phyloP scores from a whole-genome alignment of 2,113 vertebrate genomes.

The Macroglossus sobrinus region DNA sequence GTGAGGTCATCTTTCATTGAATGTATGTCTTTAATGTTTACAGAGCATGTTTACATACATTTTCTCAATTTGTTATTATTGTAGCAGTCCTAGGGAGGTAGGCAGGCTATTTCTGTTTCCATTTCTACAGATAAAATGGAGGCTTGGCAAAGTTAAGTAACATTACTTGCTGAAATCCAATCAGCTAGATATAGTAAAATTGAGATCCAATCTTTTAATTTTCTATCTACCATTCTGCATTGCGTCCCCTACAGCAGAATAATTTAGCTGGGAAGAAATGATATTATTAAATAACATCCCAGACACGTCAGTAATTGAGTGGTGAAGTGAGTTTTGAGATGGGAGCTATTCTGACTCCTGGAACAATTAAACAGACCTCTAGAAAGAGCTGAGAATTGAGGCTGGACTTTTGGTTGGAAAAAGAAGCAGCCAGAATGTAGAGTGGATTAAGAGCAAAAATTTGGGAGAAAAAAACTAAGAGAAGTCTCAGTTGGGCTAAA shows the following conservation, averaged over 20 bases:
- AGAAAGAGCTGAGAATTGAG: not conserved
- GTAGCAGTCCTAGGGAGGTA: not conserved
- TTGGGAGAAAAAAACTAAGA: not conserved
- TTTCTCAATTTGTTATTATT: slow-evolving; percentile 9
- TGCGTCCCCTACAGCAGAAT: not conserved
- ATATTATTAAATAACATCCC: not conserved
- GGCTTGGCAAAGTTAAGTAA: not conserved
- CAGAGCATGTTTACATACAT: not conserved
- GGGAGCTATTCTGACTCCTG: not conserved
- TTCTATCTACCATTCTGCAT: not conserved
- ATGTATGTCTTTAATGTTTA: not conserved
- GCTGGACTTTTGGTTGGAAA: not conserved
- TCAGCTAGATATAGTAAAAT: not conserved
- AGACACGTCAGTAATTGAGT: not conserved
- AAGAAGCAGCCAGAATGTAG: not conserved
- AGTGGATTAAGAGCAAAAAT: not conserved
- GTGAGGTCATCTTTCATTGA: not conserved
- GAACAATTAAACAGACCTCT: not conserved
- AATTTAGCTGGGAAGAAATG: not conserved
- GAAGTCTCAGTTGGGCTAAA: not conserved
- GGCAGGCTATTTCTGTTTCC: not conserved
- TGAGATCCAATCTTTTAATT: not conserved
- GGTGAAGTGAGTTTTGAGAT: not conserved
- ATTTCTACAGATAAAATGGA: not conserved
- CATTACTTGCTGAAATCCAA: not conserved